Evolutionary conservation across 2,888 invertebrate species (phyloP).

Genomic region (Tenthredo livida): DNA sequence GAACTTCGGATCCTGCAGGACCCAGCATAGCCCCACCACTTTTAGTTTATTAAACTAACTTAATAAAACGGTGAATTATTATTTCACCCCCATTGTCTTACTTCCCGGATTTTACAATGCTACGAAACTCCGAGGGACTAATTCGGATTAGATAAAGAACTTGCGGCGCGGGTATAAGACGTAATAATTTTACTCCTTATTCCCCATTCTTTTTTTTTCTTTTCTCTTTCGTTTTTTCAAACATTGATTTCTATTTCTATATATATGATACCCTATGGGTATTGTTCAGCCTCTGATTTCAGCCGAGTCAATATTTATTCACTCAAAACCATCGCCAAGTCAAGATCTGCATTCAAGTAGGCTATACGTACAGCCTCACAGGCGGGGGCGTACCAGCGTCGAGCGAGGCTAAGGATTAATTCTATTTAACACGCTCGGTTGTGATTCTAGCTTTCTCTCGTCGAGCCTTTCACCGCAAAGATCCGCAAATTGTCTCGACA

Average conservation of each 20-base stretch:
- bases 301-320: constrained; percentile 41
- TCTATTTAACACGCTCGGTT: constrained; percentile 30
- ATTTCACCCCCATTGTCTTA: constrained; percentile 58
- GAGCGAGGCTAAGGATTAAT: constrained; percentile 26
- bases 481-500: not conserved
- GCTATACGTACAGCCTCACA: no score
- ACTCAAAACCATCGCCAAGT: not conserved
- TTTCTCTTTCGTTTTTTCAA: not conserved
- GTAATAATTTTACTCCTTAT: not conserved
- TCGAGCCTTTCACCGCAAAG: not conserved
- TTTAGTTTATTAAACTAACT: constrained; percentile 71
- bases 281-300: constrained; percentile 1
- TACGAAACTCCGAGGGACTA: no score
- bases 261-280: not conserved
- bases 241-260: not conserved
- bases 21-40: constrained; percentile 68
- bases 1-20: constrained; percentile 64
- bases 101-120: not conserved
- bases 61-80: constrained; percentile 68
- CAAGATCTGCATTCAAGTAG: constrained; percentile 27
- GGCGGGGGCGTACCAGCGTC: not conserved
- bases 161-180: no score
- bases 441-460: constrained; percentile 28
- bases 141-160: no score
- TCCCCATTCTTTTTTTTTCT: not conserved